Conservation (phyloP, 2,888 invertebrate genomes). For the Fragum whitleyi region DNA sequence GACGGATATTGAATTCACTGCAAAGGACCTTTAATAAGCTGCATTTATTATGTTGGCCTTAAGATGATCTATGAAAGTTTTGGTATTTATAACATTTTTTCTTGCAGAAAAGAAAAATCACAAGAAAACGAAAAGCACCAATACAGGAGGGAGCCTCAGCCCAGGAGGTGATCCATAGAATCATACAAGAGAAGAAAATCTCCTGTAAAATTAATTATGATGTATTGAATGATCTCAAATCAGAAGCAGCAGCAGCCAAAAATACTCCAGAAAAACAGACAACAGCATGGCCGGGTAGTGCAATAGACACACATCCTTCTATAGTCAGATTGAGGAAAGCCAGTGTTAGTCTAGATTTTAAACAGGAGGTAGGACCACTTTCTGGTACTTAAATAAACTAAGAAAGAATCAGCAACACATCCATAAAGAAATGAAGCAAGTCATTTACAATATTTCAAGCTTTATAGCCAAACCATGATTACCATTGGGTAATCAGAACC, state of each 20-base stretch:
- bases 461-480: too few species aligned
- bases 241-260: conserved; percentile 40
- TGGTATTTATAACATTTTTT: too few species aligned
- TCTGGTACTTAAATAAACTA: too few species aligned
- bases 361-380: conserved; percentile 36
- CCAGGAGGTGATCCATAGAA: conserved; percentile 97
- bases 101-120: conserved; percentile 71
- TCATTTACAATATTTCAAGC: too few species aligned
- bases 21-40: too few species aligned
- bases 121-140: conserved; percentile 66
- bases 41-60: too few species aligned
- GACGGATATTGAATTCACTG: too few species aligned
- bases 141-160: conserved; percentile 84
- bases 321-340: conserved; percentile 62
- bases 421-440: too few species aligned
- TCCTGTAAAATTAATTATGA: conserved; percentile 99
- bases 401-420: too few species aligned
- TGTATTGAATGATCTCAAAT: conserved; percentile 92
- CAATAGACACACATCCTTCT: conserved; percentile 33
- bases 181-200: conserved; percentile 97
- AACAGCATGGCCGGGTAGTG: conserved; percentile 6
- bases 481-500: too few species aligned
- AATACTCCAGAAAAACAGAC: conserved; percentile 22
- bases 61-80: too few species aligned
- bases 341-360: conserved; percentile 57